Evolutionary conservation across 2,888 invertebrate genomes (phyloP).

Genomic region (Lobophora halterata): DNA sequence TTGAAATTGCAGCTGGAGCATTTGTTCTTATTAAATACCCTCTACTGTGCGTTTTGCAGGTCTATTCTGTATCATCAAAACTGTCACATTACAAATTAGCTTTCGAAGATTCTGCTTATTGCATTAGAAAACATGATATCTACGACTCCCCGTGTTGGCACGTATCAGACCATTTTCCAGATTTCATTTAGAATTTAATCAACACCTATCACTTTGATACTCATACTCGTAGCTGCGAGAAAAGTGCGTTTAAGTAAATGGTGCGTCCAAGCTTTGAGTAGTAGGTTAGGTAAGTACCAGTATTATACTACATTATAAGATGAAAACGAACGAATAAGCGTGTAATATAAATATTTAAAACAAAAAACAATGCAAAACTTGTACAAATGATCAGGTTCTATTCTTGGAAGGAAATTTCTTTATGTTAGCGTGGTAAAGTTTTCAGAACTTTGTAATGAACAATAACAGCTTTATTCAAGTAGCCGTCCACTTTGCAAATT

Average conservation of each 20-base stretch:
- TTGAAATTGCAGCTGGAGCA: too few relatives aligned
- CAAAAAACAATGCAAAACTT: too few relatives aligned
- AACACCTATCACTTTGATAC: constrained; percentile 3
- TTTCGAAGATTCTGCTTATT: constrained; percentile 28
- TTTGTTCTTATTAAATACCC: not conserved
- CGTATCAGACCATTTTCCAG: constrained; percentile 22
- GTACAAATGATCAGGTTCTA: too few relatives aligned
- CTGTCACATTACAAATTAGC: constrained; percentile 31
- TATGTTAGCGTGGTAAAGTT: not conserved
- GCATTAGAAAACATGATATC: constrained; percentile 28
- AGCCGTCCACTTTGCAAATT: not conserved
- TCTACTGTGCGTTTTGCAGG: constrained; percentile 1
- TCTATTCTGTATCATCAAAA: constrained; percentile 21
- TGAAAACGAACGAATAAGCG: too few relatives aligned
- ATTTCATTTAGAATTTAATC: constrained; percentile 14
- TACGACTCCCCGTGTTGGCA: constrained; percentile 19
- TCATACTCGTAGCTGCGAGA: too few relatives aligned
- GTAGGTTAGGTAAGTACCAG: too few relatives aligned
- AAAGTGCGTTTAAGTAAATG: too few relatives aligned
- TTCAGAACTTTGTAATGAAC: not conserved
- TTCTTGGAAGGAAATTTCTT: too few relatives aligned
- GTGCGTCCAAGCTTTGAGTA: too few relatives aligned
- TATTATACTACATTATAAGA: too few relatives aligned
- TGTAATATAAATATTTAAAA: too few relatives aligned
- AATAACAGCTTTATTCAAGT: not conserved